These are phyloP conservation scores for Mastigias papua DNA, from an alignment of 30 jellyfish, hydroid and myxozoan genomes.

Conservation along the genomic window DNA sequence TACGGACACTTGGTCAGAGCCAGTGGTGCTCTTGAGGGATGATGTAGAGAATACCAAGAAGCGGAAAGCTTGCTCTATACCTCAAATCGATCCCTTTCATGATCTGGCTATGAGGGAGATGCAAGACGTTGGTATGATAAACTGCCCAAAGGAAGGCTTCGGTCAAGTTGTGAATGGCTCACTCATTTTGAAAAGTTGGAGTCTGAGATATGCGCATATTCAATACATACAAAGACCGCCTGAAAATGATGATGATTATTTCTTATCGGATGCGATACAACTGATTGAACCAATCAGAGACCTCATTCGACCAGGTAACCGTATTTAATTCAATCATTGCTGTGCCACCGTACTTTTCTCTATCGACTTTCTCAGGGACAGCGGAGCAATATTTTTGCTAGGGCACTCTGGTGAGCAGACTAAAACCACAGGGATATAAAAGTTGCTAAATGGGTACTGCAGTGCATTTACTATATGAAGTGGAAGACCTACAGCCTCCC, in stretches of 20 bases:
- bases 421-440: too few species aligned
- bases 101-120: slow-evolving; percentile 49
- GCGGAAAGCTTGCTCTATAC: slow-evolving; percentile 40
- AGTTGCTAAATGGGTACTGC: too few species aligned
- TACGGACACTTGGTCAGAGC: background rate
- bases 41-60: background rate
- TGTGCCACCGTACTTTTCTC: background rate
- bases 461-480: too few species aligned
- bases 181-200: slow-evolving; percentile 5
- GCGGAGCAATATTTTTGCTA: too few species aligned
- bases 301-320: background rate
- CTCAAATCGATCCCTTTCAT: slow-evolving; percentile 61
- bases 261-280: slow-evolving; percentile 28
- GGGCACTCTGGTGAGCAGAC: too few species aligned
- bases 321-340: background rate
- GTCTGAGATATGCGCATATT: slow-evolving; percentile 30
- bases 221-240: slow-evolving; percentile 60
- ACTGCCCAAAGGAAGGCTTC: slow-evolving; percentile 32
- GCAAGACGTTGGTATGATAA: slow-evolving; percentile 35
- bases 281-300: slow-evolving; percentile 26
- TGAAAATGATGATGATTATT: slow-evolving; percentile 37
- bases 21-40: background rate
- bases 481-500: too few species aligned
- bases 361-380: too few species aligned
- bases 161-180: slow-evolving; percentile 12